A percentile compares a stretch with the other conserved stretches of the same genome.
Conservation (phyloP, 2,888 invertebrate species). For the Darwinula stevensoni region DNA sequence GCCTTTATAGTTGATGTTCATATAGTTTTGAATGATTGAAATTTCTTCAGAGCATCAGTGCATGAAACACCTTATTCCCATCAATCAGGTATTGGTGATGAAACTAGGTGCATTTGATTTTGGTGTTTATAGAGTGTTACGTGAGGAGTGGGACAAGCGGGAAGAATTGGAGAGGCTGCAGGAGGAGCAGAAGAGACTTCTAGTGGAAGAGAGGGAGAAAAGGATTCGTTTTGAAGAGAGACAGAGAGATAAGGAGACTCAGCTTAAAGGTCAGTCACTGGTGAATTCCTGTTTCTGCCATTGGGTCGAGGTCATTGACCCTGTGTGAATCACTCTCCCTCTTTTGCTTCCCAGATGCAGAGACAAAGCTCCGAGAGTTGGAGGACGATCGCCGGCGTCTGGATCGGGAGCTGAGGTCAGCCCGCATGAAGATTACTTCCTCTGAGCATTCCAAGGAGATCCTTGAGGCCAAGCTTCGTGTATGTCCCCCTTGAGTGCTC, state of each 20-base stretch:
- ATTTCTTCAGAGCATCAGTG: too few relatives aligned
- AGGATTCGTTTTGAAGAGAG: slow-evolving; percentile 37
- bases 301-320: too few relatives aligned
- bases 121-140: slow-evolving; percentile 34
- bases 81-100: too few relatives aligned
- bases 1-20: too few relatives aligned
- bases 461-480: slow-evolving; percentile 24
- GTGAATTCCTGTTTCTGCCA: too few relatives aligned
- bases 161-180: slow-evolving; percentile 51
- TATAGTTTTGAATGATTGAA: too few relatives aligned
- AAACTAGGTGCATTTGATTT: too few relatives aligned
- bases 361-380: slow-evolving; percentile 32
- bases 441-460: slow-evolving; percentile 31
- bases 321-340: too few relatives aligned
- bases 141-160: slow-evolving; percentile 54
- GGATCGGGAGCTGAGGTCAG: slow-evolving; percentile 34
- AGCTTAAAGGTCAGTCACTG: slow-evolving; percentile 30
- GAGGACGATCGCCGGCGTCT: slow-evolving; percentile 36
- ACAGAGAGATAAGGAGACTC: slow-evolving; percentile 35
- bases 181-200: slow-evolving; percentile 35
- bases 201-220: slow-evolving; percentile 42
- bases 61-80: too few relatives aligned
- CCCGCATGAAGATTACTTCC: slow-evolving; percentile 16
- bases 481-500: too few relatives aligned
- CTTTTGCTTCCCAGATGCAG: too few relatives aligned